phyloP scores from a whole-genome alignment of 2,797 vertebrate genomes.

The Phylloscopus collybita region DNA sequence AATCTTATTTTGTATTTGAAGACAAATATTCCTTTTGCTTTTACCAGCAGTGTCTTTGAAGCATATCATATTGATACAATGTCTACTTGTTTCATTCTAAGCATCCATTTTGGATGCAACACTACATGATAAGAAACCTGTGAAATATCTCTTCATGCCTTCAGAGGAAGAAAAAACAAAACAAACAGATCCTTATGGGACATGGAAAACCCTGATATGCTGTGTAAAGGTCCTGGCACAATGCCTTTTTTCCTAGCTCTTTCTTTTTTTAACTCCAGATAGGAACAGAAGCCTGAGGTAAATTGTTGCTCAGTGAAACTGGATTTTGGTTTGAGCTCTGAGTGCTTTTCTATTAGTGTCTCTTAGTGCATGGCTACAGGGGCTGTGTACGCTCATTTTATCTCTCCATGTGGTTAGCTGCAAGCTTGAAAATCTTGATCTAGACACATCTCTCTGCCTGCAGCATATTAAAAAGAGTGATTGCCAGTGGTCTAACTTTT shows the following conservation, averaged over 20 bases:
- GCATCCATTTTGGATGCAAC: not conserved
- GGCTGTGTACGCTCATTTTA: not conserved
- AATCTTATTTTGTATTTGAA: not conserved
- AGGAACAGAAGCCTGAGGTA: not conserved
- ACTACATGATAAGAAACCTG: not conserved
- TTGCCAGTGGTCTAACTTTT: not conserved
- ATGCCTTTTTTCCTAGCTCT: not conserved
- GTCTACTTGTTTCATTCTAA: not conserved
- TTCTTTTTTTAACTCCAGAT: not conserved
- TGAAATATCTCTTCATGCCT: not conserved
- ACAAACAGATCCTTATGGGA: not conserved
- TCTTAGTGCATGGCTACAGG: not conserved
- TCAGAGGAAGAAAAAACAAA: not conserved
- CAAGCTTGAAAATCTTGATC: not conserved
- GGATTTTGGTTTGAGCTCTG: slow-evolving; percentile 1
- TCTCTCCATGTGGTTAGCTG: not conserved
- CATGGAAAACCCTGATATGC: not conserved
- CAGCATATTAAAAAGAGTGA: not conserved
- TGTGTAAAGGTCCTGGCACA: not conserved
- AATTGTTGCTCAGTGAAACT: not conserved
- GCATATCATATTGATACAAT: not conserved
- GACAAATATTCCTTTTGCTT: not conserved
- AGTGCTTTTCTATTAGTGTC: slow-evolving; percentile 2
- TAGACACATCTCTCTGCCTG: not conserved
- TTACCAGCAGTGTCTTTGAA: not conserved